Evolutionary conservation across 2,113 vertebrate genomes (phyloP).

Genomic region (Nycticorax nycticorax): DNA sequence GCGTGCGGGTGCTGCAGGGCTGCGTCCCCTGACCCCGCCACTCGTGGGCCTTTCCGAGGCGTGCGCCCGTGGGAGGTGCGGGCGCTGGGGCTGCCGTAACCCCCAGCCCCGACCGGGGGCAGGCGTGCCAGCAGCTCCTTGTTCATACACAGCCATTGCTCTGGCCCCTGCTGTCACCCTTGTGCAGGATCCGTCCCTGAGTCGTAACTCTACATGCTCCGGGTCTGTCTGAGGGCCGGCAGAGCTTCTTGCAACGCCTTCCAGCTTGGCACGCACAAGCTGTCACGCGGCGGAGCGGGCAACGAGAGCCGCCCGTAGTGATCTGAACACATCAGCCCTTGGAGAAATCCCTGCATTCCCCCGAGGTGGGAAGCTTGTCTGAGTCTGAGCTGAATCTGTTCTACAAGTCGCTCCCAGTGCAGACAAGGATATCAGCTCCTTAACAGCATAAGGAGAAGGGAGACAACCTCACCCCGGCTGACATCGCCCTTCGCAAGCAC

Average conservation of each 20-base stretch:
- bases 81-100: neutral
- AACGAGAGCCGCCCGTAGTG: neutral
- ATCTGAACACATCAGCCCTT: neutral
- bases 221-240: neutral
- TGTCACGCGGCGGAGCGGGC: fast-evolving
- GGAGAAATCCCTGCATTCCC: neutral
- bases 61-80: fast-evolving
- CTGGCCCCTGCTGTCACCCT: fast-evolving
- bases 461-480: neutral
- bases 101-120: neutral
- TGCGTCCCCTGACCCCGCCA: fast-evolving
- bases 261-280: fast-evolving
- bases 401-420: neutral
- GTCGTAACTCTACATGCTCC: fast-evolving
- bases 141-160: neutral
- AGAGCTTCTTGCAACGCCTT: neutral
- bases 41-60: fast-evolving
- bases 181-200: neutral
- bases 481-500: fast-evolving
- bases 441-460: neutral
- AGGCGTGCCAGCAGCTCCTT: neutral
- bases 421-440: neutral
- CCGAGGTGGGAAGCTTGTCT: neutral
- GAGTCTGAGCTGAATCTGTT: neutral
- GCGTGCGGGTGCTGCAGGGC: fast-evolving